These are phyloP conservation scores for Drosophila colorata DNA, from an alignment of 2,888 invertebrate genomes.

Conservation along the genomic window DNA sequence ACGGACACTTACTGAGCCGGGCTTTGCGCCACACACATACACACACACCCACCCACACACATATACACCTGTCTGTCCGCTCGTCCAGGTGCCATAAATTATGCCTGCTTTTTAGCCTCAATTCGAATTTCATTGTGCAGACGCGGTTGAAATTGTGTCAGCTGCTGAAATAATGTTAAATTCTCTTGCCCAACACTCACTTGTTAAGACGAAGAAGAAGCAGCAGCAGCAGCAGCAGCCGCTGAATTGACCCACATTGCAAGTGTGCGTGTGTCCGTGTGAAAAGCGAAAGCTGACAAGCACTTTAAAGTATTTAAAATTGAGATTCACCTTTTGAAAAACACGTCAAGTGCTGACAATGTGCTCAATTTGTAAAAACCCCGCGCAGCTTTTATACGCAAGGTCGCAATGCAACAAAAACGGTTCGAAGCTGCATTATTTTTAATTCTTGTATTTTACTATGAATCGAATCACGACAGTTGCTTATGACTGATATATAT, in stretches of 20 bases:
- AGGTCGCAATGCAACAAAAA: no score
- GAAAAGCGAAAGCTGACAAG: conserved; percentile 18
- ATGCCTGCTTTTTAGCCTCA: conserved; percentile 76
- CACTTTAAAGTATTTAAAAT: conserved; percentile 17
- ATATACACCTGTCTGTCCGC: not conserved
- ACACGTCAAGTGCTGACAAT: conserved; percentile 14
- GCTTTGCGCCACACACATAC: not conserved
- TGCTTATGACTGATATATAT: no score
- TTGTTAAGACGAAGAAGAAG: conserved; percentile 49
- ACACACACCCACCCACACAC: not conserved
- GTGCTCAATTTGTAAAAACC: not conserved
- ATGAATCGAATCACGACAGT: no score
- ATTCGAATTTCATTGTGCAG: conserved; percentile 67
- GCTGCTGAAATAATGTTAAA: conserved; percentile 28
- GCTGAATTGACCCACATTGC: conserved; percentile 65
- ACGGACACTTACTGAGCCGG: conserved; percentile 8
- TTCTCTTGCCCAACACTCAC: conserved; percentile 2
- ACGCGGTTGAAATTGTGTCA: conserved; percentile 63
- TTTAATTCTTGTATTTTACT: no score
- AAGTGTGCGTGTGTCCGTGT: conserved; percentile 1
- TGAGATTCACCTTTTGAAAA: not conserved
- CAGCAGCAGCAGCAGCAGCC: no score
- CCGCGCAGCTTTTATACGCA: not conserved
- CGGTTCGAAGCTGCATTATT: no score
- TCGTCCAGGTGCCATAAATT: conserved; percentile 74